Conservation (phyloP, 35 echinoderm and acorn worm genomes). For the Apostichopus californicus region DNA sequence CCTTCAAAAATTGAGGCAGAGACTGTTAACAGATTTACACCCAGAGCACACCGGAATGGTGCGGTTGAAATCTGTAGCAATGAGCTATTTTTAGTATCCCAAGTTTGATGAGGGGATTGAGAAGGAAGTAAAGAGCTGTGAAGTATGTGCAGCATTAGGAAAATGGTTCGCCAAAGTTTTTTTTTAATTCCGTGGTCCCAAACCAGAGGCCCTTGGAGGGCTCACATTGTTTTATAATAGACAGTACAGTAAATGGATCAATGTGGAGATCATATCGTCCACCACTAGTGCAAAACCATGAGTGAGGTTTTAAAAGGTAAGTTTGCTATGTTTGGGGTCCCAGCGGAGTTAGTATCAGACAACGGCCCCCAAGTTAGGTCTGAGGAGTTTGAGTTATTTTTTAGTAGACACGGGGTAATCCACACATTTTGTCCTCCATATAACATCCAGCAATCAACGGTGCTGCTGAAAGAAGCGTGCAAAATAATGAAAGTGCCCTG, state of each 20-base stretch:
- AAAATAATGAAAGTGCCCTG: slow-evolving; percentile 53
- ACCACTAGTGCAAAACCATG: slow-evolving; percentile 62
- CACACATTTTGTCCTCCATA: slow-evolving; percentile 58
- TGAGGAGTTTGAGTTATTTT: slow-evolving; percentile 61
- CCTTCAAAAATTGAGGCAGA: slow-evolving; percentile 39
- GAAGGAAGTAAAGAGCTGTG: slow-evolving; percentile 41
- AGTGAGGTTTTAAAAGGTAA: slow-evolving; percentile 7
- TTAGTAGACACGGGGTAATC: slow-evolving; percentile 58
- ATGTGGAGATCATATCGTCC: slow-evolving; percentile 60
- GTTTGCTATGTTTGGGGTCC: slow-evolving; percentile 78
- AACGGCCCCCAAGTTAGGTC: slow-evolving; percentile 81
- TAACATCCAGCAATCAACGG: slow-evolving; percentile 62
- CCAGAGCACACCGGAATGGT: slow-evolving; percentile 66
- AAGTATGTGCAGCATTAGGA: slow-evolving; percentile 27
- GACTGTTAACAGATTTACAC: slow-evolving; percentile 68
- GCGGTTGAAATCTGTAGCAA: slow-evolving; percentile 73
- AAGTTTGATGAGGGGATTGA: slow-evolving; percentile 73
- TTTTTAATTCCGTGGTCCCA: slow-evolving; percentile 62
- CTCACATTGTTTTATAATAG: slow-evolving; percentile 64
- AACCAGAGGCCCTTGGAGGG: slow-evolving; percentile 9
- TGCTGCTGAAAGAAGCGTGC: slow-evolving; percentile 65
- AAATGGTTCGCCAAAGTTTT: slow-evolving; percentile 59
- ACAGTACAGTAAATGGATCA: slow-evolving; percentile 77
- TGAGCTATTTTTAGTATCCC: slow-evolving; percentile 77
- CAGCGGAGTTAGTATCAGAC: slow-evolving; percentile 64